Evolutionary conservation across 2,113 vertebrate genomes (phyloP), one percentile per base, ranked within the genome.

Genomic region (Oxygymnocypris stewartii): DNA sequence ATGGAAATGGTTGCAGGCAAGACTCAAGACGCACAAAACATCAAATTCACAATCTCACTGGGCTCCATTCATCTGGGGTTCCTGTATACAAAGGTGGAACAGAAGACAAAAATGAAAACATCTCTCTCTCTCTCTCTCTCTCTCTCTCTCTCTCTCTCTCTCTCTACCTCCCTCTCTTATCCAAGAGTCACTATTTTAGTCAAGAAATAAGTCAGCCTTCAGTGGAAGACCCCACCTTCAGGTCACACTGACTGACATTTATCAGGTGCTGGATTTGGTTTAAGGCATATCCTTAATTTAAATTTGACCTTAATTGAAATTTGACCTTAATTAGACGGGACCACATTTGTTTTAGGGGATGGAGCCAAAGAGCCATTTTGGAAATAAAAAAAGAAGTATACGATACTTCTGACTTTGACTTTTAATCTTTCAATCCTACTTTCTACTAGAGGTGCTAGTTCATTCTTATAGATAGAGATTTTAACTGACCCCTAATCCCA

Each of bases 181-280:
- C 84, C 59, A 82, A 65, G 78, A 9, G 5, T 89, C 63, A 8
- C 84, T 73, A 35, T 73, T 89, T 89, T 90, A 88, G 90, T 91
- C 81, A 88, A 90, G 47, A 81, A 57, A 88, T 92, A 91, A 93
- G 89, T 91, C 90, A 91, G 90, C 81, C 20, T 37, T 88, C 88
- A 90, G 89, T 88, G 18, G 89, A 84, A 91, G 90, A 88, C 88
- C 85, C 91, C 89, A 91, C 87, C 89, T 91, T 85, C 87, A 85
- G 75, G 35, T 90, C 79, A 79, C 88, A 84, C 87, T 86, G 88
- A 90, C 89, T 89, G 89, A 89, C 91, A 69, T 69, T 74, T 74
- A 84, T 74, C 49, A 74, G 82, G 12, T 74, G 28, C 10, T 74
- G 28, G 82, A 84, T 57, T 84, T 12, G 0, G 28, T 35, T 82